Base-by-base conservation (phyloP, 2,888 invertebrate genomes). In the Acrobasis repandana region DNA sequence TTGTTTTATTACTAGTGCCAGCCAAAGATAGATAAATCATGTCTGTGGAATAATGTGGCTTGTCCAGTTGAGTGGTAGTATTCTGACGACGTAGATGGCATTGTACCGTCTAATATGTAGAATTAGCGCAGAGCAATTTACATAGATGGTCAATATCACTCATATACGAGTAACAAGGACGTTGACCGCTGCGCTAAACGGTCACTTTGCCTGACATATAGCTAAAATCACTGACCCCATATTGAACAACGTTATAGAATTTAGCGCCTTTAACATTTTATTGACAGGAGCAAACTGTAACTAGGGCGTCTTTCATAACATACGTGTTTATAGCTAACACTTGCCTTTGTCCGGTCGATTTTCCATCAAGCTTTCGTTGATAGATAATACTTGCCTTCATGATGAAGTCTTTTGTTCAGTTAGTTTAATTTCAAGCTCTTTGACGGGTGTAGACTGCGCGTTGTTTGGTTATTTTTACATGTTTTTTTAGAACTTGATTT, bases 51-150 rank as follows among this genome's bases (percentile, higher is more conserved):
- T 28, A 28, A 50, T 33, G 28, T 28, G 0, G 28, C 5, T 6
- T 50, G 5, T 28, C 14, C 14, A 50, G 28, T 50, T 50, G 14
- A 50, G n/a, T 38, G 33, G 10, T n/a, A 58, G 36, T 10, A 58
- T 50, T 36, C 20, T 10, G 38, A 38, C 34, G 10, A 15, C 47
- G 33, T 14, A 14, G 36, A 58, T 67, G 67, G 66, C 70, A 73
- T 74, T 78, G 77, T 75, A 75, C 74, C 79, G 73, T 75, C 73
- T 71, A 71, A 76, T 77, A 74, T 58, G 65, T 64, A 49, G 57
- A 83, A 84, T 86, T 81, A 82, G 79, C 79, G 68, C 73, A 72
- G 72, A 76, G 64, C 71, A 76, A 85, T 86, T 86, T 85, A 77
- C 82, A 85, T 83, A 76, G 73, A 80, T 72, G 72, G 75, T 75